Evolutionary conservation across 2,797 vertebrate species (phyloP), one percentile per base, ranked within the genome.

Genomic region (Etheostoma nigrum): DNA sequence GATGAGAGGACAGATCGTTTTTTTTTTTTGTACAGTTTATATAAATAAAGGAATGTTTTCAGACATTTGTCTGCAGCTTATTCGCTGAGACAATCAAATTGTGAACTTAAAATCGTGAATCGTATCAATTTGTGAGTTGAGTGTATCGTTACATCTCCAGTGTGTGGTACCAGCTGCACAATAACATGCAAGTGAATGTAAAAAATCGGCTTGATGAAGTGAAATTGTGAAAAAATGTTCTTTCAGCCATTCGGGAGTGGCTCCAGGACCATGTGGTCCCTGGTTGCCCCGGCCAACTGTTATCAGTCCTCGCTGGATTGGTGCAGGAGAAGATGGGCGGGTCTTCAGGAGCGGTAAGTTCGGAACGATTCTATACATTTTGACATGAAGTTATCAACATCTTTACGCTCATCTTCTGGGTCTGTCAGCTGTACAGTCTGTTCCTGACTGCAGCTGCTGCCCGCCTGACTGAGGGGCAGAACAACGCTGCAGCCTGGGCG

Each of bases 321-420:
- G 87, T 99, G 7, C 93, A 98, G 91, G 97, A 98, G 79, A 96
- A 94, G 80, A 99, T 99, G 98, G 98, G 98, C 27, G 98, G 98
- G 45, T 97, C 98, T 6, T 99, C 97, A 0, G 98, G 98, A 8
- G 97, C 96, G 21, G 97, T 93, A 57, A 4, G 90, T 85, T 12
- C 7, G 1, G 14, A 45, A 21, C 44, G 30, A 19, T 62, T 47
- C 16, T 4, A 42, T n/a, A 23, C 12, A 42, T 4, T n/a, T 53
- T 51, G 30, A 8, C 30, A 14, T 6, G 1, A 40, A 47, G 11
- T 21, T 13, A 30, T 23, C 2, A 19, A 30, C 14, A 8, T 19
- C 12, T 55, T 52, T 7, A 33, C 21, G 9, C 21, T 47, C 18
- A 6, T 11, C 36, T 40, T 12, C 36, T 40, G 42, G 14, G 42